These are phyloP conservation scores for Aphidius gifuensis DNA, from an alignment of 1,140 invertebrate genomes.

Conservation along the genomic window DNA sequence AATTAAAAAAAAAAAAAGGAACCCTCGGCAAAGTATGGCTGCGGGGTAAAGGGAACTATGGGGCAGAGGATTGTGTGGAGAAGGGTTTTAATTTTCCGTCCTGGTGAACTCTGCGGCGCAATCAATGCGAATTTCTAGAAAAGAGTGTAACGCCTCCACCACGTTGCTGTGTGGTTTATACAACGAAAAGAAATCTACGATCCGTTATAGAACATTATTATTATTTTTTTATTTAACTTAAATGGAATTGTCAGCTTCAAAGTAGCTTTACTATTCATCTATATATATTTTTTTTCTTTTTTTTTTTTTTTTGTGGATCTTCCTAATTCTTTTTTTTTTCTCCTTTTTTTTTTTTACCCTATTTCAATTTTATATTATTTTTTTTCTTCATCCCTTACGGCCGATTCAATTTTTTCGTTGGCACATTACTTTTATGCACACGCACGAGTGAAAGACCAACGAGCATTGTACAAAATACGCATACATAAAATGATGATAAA, in stretches of 20 bases:
- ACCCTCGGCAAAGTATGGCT: too few species aligned
- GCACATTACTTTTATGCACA: conserved; percentile 9
- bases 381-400: too few species aligned
- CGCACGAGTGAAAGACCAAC: conserved; percentile 15
- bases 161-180: conserved; percentile 13
- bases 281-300: too few species aligned
- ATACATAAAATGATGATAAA: too few species aligned
- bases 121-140: conserved; percentile 29
- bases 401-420: background rate
- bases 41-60: background rate
- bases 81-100: conserved; percentile 30
- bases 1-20: too few species aligned
- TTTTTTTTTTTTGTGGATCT: too few species aligned
- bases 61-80: conserved; percentile 4
- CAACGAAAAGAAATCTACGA: conserved; percentile 21
- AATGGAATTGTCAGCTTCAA: too few species aligned
- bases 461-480: conserved; percentile 26
- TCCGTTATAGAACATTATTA: conserved; percentile 2
- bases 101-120: conserved; percentile 15
- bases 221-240: too few species aligned
- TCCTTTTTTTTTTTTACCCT: too few species aligned
- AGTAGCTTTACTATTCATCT: too few species aligned
- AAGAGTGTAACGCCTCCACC: conserved; percentile 15
- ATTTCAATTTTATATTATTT: too few species aligned
- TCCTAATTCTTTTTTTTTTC: too few species aligned